Evolutionary conservation across 2,888 invertebrate species (phyloP).

Genomic region (Harmothoe impar): DNA sequence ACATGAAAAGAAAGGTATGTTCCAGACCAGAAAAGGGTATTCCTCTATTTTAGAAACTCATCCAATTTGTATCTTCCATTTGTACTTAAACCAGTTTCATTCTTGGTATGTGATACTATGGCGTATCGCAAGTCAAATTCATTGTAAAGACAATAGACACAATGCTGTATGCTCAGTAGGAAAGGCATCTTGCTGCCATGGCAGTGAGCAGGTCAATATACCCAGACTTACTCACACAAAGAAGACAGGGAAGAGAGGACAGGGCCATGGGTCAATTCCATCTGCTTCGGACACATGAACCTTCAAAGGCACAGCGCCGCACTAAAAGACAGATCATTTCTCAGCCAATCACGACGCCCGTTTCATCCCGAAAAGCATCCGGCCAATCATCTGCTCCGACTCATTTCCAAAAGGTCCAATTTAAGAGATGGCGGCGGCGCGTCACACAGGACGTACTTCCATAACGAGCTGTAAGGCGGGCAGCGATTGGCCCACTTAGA

Average conservation of each 20-base stretch:
- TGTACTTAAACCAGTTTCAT: too few relatives aligned
- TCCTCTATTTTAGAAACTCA: too few relatives aligned
- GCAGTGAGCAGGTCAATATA: neutral
- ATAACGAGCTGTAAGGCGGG: slow-evolving; percentile 30
- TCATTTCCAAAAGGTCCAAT: slow-evolving; percentile 17
- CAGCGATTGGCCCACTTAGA: slow-evolving; percentile 29
- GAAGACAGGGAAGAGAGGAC: neutral
- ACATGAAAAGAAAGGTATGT: too few relatives aligned
- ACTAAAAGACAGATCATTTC: neutral
- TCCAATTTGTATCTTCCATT: too few relatives aligned
- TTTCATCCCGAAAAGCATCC: slow-evolving; percentile 12
- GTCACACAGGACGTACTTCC: neutral
- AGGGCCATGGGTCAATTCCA: neutral
- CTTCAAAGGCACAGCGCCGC: neutral
- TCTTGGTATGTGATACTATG: too few relatives aligned
- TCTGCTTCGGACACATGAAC: neutral
- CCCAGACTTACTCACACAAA: neutral
- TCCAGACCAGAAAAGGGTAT: too few relatives aligned
- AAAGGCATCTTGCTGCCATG: too few relatives aligned
- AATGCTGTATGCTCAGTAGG: too few relatives aligned
- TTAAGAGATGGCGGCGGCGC: neutral
- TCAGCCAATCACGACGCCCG: slow-evolving; percentile 1
- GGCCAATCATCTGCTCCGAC: neutral
- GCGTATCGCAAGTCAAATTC: too few relatives aligned
- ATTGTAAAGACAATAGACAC: too few relatives aligned